Base-by-base conservation (phyloP, 1,140 invertebrate genomes). In the Hyles vespertilio region DNA sequence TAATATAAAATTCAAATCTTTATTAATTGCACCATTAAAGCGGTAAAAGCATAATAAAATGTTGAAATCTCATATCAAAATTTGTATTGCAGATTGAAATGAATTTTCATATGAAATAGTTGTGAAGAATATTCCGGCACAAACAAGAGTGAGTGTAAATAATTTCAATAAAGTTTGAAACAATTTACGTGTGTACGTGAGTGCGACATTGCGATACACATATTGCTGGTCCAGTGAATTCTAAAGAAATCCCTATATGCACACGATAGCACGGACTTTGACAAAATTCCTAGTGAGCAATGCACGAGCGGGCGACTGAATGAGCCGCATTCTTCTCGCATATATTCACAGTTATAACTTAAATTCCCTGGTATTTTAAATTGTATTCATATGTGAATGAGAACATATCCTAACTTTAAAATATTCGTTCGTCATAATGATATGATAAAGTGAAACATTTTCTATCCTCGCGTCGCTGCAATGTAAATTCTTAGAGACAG, bases 261-360 rank as follows among this genome's bases (percentile, higher is more conserved):
- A 73, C 68, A 61, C 69, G 63, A 66, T 55, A 61, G 66, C 68
- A 64, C 65, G 66, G 71, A 76, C 80, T 83, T 82, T 83, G 80
- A 84, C 72, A 70, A 79, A 80, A 81, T 82, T 77, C 80, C 79
- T 69, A 51, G 65, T 67, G 67, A 72, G 66, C 65, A 55, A 54
- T 54, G 59, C 64, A 63, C 69, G 62, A 65, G 61, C 67, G 67
- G 64, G 59, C 69, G 49, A 70, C 69, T 74, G 64, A 77, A 80
- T 74, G 72, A 70, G 70, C 74, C 72, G 70, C 71, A 84, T 84
- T 80, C 77, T 67, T 72, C 56, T 53, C 57, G 59, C 68, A 77
- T 80, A 77, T 77, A 84, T 81, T 73, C 76, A 70, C 71, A 81
- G 72, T 77, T 84, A 80, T 84, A 73, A 84, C 77, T 80, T 79